phyloP scores from a whole-genome alignment of 2,113 vertebrate genomes.

The Thalassoma bifasciatum region DNA sequence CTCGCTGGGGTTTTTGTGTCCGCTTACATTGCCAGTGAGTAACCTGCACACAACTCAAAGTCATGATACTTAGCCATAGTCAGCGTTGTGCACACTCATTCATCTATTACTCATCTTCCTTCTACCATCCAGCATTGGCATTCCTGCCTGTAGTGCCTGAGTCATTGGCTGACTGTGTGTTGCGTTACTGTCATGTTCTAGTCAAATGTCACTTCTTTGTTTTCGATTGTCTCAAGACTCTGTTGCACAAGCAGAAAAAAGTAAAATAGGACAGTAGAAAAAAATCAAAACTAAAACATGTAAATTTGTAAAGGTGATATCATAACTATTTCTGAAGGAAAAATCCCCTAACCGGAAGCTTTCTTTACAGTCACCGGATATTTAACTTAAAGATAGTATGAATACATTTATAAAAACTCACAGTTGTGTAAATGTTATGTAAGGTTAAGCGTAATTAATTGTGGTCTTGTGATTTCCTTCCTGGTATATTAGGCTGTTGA shows the following conservation, averaged over 20 bases:
- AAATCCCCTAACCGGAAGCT: too few relatives aligned
- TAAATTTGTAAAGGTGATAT: too few relatives aligned
- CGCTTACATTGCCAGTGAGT: constrained; percentile 86
- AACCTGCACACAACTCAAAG: neutral
- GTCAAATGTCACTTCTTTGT: neutral
- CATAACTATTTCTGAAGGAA: too few relatives aligned
- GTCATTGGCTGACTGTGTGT: neutral
- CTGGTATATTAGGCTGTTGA: neutral
- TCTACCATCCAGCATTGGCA: neutral
- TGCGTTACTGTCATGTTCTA: neutral
- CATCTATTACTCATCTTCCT: neutral
- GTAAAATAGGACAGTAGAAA: too few relatives aligned
- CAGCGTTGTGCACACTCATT: constrained; percentile 4
- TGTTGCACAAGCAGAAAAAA: too few relatives aligned
- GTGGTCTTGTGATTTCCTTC: neutral
- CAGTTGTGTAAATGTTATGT: constrained; percentile 13
- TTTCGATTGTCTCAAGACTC: neutral
- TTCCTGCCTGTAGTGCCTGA: neutral
- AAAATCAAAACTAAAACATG: neutral
- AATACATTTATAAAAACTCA: too few relatives aligned
- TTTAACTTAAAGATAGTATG: too few relatives aligned
- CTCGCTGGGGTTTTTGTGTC: constrained; percentile 87
- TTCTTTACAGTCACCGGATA: too few relatives aligned
- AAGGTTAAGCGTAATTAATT: neutral
- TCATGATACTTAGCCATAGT: neutral